phyloP scores from a whole-genome alignment of 2,113 vertebrate genomes.

The Ammodytes marinus region DNA sequence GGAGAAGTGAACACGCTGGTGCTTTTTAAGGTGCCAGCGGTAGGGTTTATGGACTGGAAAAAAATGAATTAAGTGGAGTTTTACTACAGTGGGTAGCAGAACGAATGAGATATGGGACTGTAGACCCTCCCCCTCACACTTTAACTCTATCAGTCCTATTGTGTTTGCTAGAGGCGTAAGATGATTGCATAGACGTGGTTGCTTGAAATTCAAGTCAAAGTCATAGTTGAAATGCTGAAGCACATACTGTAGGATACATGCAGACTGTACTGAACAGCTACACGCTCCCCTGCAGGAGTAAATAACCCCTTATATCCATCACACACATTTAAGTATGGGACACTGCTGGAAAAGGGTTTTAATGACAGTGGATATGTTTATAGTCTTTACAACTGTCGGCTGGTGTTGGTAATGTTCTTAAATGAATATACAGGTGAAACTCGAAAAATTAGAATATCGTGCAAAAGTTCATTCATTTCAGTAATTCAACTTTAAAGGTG shows the following conservation, averaged over 20 bases:
- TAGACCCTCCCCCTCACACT: constrained; percentile 11
- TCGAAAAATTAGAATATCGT: too few relatives aligned
- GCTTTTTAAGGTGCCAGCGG: constrained; percentile 51
- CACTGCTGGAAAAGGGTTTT: background rate
- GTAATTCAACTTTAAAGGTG: too few relatives aligned
- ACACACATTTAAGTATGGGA: background rate
- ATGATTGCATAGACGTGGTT: background rate
- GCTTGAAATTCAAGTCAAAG: constrained; percentile 12
- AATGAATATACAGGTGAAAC: too few relatives aligned
- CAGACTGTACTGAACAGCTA: background rate
- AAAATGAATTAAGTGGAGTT: constrained; percentile 69
- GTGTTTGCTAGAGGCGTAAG: background rate
- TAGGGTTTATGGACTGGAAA: constrained; percentile 66
- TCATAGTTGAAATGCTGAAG: constrained; percentile 7
- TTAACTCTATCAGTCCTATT: constrained; percentile 27
- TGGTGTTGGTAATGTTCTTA: too few relatives aligned
- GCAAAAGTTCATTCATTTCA: constrained; percentile 9
- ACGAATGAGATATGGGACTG: constrained; percentile 54
- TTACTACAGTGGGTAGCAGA: constrained; percentile 62
- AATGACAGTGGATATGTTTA: background rate
- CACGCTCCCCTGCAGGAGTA: background rate
- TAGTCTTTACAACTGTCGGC: background rate
- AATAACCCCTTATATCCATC: background rate
- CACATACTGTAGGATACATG: background rate
- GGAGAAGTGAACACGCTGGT: constrained; percentile 42